Evolutionary conservation across 2,113 vertebrate species (phyloP), one percentile per base, ranked within the genome.

Genomic region (Prunella himalayana): DNA sequence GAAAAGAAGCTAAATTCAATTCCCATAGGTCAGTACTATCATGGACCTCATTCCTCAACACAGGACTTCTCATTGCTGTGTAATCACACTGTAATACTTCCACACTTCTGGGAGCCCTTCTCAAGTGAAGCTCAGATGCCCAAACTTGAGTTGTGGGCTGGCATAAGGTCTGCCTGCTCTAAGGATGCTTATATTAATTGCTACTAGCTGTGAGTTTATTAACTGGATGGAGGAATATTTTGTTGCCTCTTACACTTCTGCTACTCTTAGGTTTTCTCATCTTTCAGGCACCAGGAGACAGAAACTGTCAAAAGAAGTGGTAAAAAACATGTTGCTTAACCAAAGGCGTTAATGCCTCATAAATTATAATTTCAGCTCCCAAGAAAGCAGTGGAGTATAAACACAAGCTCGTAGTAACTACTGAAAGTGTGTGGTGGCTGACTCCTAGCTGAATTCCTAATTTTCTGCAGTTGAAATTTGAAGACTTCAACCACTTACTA

Each of bases 131-230:
- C 56, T 71, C 17, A 22, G 53, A 9, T 53, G 33, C 20, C 10
- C 33, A 33, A 1, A 23, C 64, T 54, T n/a, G 8, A 60, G 42
- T 0, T 45, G 13, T 42, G 41, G 41, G 15, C 37, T 68, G 51
- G 3, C 49, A 5, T 2, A 33, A 12, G 6, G 4, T 27, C 57
- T 23, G 4, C 42, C 6, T 0, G 1, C 30, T 49, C 24, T 18
- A 41, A 71, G 23, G 57, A 13, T 49, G 25, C 33, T 84, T 39
- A 21, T 1, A 0, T 28, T 7, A 25, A 53, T 56, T 71, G 25
- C 51, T 15, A 5, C 9, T 22, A 19, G 30, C 44, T 60, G 6
- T 12, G 33, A 51, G 35, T 30, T 87, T 35, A 45, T 75, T n/a
- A 56, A 86, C 23, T 39, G 39, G 23, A 27, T 28, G 10, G 39